phyloP scores from a whole-genome alignment of 2,113 vertebrate species.

The Petrocephalus microphthalmus region DNA sequence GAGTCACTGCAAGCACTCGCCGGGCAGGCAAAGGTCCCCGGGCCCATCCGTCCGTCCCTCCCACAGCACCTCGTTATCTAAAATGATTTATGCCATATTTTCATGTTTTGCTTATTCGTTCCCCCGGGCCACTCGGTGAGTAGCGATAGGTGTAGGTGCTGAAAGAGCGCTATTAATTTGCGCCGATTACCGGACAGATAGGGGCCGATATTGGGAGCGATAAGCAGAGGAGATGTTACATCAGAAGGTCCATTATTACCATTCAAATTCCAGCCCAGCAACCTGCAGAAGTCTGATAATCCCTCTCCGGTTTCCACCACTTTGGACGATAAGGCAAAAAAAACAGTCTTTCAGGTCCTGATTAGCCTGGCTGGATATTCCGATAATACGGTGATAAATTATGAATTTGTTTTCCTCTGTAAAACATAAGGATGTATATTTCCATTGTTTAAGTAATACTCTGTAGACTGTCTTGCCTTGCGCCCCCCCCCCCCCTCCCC shows the following conservation, averaged over 20 bases:
- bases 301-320: conserved; percentile 80
- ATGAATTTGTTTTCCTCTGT: conserved; percentile 75
- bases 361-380: conserved; percentile 88
- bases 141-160: conserved; percentile 79
- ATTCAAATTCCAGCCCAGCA: conserved; percentile 87
- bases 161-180: conserved; percentile 95
- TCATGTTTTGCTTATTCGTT: conserved; percentile 93
- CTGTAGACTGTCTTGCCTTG: background rate
- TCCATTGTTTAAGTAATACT: background rate
- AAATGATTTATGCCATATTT: conserved; percentile 90
- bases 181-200: conserved; percentile 88
- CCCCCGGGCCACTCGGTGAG: conserved; percentile 78
- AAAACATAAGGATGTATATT: conserved; percentile 34
- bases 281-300: conserved; percentile 89
- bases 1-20: conserved; percentile 63
- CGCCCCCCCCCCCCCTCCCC: background rate
- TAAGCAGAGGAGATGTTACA: conserved; percentile 86
- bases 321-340: conserved; percentile 86
- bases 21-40: conserved; percentile 80
- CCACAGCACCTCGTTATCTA: conserved; percentile 75
- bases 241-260: conserved; percentile 90
- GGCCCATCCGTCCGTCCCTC: conserved; percentile 59
- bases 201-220: conserved; percentile 83
- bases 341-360: conserved; percentile 87
- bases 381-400: conserved; percentile 91